Percentiles rank a stretch among this genome's conserved stretches.
phyloP scores from a whole-genome alignment of 2,113 vertebrate genomes.

The Myiozetetes cayanensis region DNA sequence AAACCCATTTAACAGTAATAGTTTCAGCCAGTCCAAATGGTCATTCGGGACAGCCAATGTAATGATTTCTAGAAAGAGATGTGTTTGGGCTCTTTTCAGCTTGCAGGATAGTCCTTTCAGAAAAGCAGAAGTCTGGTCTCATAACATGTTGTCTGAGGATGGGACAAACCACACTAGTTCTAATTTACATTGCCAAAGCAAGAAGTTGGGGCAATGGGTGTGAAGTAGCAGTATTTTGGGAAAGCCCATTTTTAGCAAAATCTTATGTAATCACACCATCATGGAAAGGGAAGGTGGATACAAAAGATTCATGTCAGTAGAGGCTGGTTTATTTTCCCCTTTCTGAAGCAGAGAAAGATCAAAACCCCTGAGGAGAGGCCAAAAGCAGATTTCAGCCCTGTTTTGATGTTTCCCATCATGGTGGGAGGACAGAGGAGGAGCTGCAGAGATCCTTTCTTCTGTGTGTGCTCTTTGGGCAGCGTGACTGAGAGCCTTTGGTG shows the following conservation, averaged over 20 bases:
- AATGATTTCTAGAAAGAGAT: background rate
- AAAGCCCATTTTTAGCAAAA: background rate
- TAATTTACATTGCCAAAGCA: background rate
- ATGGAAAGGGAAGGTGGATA: background rate
- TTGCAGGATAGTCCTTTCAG: background rate
- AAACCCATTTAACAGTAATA: background rate
- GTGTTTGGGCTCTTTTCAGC: background rate
- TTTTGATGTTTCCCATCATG: background rate
- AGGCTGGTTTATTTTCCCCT: background rate
- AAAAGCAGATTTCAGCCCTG: background rate
- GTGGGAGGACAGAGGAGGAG: background rate
- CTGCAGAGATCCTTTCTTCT: background rate
- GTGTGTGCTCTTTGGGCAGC: accelerated
- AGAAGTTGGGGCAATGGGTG: background rate
- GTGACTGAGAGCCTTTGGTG: background rate
- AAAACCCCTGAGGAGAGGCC: background rate
- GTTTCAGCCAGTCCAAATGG: constrained; percentile 22
- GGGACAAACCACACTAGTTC: background rate
- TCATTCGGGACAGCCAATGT: background rate
- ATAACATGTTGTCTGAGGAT: background rate
- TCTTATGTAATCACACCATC: background rate
- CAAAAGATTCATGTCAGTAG: background rate
- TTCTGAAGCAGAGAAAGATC: background rate
- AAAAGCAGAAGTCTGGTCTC: background rate
- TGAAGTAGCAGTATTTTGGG: background rate